Evolutionary conservation across 1,140 invertebrate species (phyloP), one percentile per base, ranked within the genome.

Genomic region (Hycleus phaleratus): DNA sequence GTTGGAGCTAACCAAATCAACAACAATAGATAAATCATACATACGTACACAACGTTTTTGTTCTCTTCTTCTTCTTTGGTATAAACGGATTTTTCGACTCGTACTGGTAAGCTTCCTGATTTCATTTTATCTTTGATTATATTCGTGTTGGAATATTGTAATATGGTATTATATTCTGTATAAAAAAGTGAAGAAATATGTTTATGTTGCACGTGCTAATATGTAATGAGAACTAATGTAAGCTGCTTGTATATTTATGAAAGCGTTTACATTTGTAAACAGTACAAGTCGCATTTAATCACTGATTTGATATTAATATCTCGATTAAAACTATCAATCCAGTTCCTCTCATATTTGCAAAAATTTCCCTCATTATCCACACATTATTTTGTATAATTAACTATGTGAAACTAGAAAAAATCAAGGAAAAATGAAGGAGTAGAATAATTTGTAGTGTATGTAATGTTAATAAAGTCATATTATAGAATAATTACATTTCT

Each of bases 1-100:
- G 32, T 32, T 32, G 32, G 7, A 32, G 7, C 7, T 7, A 32
- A 32, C 32, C 32, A 32, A 32, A 32, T 32, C 32, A 32, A 32
- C 32, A 32, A 7, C 32, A 32, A 32, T 32, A 32, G 32, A 32
- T 32, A 32, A 61, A 61, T 61, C 54, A 47, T 61, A 57, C 50
- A 60, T 57, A 60, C 49, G 53, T 48, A 32, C 56, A 44, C 32
- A 51, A 49, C 54, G 54, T 59, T 42, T 42, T 42, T n/a, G 18
- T 18, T 18, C 2, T 18, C 18, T 18, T 18, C 18, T 18, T 18
- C 18, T 18, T 18, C 18, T 42, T 4, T 42, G 40, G 9, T 8
- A 42, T 10, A 42, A 42, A 42, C 3, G 40, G 5, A 42, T 42
- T 10, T n/a, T 42, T 42, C 10, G 9, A 10, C 4, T 7, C 9